Base-by-base conservation (phyloP, 2,888 invertebrate species). In the Notodonta dromedarius region DNA sequence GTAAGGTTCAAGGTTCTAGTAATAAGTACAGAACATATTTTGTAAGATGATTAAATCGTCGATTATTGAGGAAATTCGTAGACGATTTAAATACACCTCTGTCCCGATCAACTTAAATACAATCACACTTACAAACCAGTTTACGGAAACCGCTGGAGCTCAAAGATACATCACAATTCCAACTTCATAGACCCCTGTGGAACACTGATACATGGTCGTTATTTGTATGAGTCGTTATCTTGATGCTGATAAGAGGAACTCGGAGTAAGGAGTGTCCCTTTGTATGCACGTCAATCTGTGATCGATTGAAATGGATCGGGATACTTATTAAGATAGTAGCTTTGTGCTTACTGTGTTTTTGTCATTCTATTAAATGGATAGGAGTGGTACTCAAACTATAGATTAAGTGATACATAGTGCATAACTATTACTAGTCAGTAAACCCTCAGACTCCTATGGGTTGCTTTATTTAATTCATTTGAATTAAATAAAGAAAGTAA, bases 211-310 rank as follows among this genome's bases (percentile, higher is more conserved):
- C 42, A 48, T 68, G 65, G 69, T 64, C 56, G 63, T 73, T 63
- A 60, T 65, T 65, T 65, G 69, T 63, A 69, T 61, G 55, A 64
- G 57, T 58, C 59, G 14, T 69, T 68, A 87, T 87, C 87, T 85
- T 80, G 85, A 87, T 87, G 59, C 42, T 64, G 85, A 86, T 86
- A 85, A 87, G 75, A 70, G 66, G 60, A 57, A 67, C 76, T 68
- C 62, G 69, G 69, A 75, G 73, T 65, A 79, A 84, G 84, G 86
- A 84, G 86, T 86, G 85, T 82, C 77, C 78, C 67, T 83, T 87
- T 86, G 85, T 87, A 66, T 66, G 61, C 66, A 73, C 82, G 84
- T 87, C 85, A 84, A 87, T 87, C 86, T 82, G 77, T 86, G 82
- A 86, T 83, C 76, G 82, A 84, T 82, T 76, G 78, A 72, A 76